A percentile compares a stretch with the other conserved stretches of the same genome.
These are phyloP conservation scores for Kryptolebias ocellatus DNA, from an alignment of 2,797 vertebrate genomes.

Conservation along the genomic window DNA sequence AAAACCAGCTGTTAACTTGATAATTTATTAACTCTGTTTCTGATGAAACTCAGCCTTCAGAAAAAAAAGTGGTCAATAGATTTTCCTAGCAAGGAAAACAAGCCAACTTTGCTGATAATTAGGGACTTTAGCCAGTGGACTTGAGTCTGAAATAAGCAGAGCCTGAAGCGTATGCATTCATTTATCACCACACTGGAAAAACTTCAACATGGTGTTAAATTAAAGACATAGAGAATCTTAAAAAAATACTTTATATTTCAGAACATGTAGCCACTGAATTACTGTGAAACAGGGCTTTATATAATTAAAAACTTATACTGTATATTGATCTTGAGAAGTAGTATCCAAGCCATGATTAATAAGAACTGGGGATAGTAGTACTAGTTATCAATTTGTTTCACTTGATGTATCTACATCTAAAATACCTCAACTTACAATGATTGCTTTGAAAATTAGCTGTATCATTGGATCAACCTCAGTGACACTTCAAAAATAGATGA, in stretches of 20 bases:
- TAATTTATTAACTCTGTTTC: constrained; percentile 79
- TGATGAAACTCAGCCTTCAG: constrained; percentile 68
- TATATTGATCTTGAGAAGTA: constrained; percentile 1
- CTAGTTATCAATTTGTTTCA: neutral
- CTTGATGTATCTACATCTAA: neutral
- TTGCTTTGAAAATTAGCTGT: no score
- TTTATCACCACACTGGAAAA: constrained; percentile 25
- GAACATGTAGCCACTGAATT: constrained; percentile 11
- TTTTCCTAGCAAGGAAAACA: constrained; percentile 73
- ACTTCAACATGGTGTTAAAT: neutral
- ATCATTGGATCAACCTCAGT: no score
- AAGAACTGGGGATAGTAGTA: neutral
- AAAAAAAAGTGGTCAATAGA: constrained; percentile 72
- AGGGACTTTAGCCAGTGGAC: constrained; percentile 72
- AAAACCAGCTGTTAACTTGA: constrained; percentile 51
- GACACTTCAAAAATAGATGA: no score
- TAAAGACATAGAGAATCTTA: neutral
- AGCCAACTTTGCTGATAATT: constrained; percentile 81
- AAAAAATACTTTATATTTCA: constrained; percentile 23
- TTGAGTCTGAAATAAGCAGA: constrained; percentile 70
- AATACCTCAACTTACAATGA: no score
- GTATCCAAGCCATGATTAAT: neutral
- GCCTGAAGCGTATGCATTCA: constrained; percentile 44
- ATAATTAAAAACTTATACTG: no score
- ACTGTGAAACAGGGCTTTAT: neutral